A percentile compares a stretch with the other conserved stretches of the same genome.
These are phyloP conservation scores for Xerus rutilus DNA, from an alignment of 2,797 vertebrate species.

Conservation along the genomic window DNA sequence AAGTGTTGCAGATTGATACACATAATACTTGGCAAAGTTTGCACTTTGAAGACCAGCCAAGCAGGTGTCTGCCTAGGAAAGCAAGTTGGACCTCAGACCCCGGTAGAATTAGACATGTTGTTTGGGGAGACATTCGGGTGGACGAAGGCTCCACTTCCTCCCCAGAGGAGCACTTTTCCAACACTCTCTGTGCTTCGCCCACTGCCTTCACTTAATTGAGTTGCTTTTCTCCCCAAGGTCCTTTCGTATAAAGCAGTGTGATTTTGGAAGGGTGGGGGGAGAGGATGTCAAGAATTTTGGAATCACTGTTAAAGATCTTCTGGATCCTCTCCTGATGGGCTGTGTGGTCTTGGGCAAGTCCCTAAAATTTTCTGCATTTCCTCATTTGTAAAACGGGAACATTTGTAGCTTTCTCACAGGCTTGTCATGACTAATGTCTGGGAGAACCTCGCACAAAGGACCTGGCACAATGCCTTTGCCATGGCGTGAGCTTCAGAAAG, in stretches of 20 bases:
- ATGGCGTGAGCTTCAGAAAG: rapidly evolving
- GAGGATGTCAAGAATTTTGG: neutral
- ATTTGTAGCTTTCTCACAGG: neutral
- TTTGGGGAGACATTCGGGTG: rapidly evolving
- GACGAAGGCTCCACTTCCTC: neutral
- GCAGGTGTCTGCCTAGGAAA: neutral
- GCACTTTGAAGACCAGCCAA: neutral
- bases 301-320: neutral
- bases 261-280: neutral
- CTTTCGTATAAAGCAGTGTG: neutral
- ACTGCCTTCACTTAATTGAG: neutral
- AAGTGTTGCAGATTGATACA: neutral
- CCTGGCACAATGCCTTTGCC: rapidly evolving
- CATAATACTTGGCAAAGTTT: neutral
- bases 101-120: rapidly evolving
- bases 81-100: rapidly evolving
- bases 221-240: too few relatives aligned
- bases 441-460: neutral
- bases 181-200: neutral
- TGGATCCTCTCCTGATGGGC: neutral
- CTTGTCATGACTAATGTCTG: rapidly evolving
- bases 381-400: neutral
- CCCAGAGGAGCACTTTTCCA: neutral
- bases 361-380: neutral
- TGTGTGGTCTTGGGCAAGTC: neutral